A percentile compares a stretch with the other conserved stretches of the same genome.
Conservation (phyloP, 2,113 vertebrate species). For the Rana temporaria region DNA sequence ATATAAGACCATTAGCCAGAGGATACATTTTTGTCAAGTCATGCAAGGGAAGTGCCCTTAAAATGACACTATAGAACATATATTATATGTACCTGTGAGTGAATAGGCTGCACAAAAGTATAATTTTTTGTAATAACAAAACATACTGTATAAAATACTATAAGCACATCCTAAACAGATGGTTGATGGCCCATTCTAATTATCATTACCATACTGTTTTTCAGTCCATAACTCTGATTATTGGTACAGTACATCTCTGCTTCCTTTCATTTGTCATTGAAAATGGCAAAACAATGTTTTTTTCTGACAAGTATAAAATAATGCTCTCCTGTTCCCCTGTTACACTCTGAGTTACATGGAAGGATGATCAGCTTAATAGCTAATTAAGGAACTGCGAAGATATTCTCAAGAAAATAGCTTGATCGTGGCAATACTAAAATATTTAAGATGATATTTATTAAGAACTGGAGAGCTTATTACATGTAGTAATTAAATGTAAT, state of each 20-base stretch:
- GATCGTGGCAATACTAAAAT: constrained; percentile 35
- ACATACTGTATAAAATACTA: neutral
- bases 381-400: constrained; percentile 51
- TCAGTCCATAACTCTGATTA: no score
- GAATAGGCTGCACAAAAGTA: no score
- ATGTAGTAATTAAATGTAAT: constrained; percentile 11
- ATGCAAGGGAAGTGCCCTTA: constrained; percentile 21
- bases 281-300: constrained; percentile 33
- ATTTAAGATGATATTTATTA: constrained; percentile 1
- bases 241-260: neutral
- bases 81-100: no score
- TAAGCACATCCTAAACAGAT: neutral
- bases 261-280: constrained; percentile 33
- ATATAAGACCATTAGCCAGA: constrained; percentile 47
- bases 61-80: neutral
- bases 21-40: constrained; percentile 37
- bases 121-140: no score
- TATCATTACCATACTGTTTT: neutral
- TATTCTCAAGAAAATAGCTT: constrained; percentile 50
- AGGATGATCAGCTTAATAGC: constrained; percentile 56
- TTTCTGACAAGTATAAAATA: constrained; percentile 33
- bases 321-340: constrained; percentile 30
- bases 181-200: neutral
- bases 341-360: constrained; percentile 43
- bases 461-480: neutral